phyloP scores from a whole-genome alignment of 2,113 vertebrate species.

The Aphyosemion australe region DNA sequence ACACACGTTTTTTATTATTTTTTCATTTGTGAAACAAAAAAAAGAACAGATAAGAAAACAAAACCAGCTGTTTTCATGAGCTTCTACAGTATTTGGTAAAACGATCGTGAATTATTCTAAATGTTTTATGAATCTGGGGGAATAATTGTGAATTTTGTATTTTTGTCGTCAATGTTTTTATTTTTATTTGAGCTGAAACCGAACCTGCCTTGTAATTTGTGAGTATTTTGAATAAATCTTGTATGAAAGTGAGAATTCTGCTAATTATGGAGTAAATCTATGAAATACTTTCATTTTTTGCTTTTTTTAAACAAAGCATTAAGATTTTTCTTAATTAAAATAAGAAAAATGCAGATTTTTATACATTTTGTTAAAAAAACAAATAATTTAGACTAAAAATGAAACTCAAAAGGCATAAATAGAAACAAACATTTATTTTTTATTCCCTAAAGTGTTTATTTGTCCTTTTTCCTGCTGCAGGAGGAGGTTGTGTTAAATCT shows the following conservation, averaged over 20 bases:
- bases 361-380: no score
- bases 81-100: slow-evolving; percentile 74
- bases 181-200: slow-evolving; percentile 60
- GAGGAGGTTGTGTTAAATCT: slow-evolving; percentile 46
- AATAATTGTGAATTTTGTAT: slow-evolving; percentile 73
- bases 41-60: no score
- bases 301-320: no score
- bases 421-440: no score
- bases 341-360: no score
- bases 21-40: slow-evolving; percentile 59
- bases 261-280: neutral
- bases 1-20: slow-evolving; percentile 34
- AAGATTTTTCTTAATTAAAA: no score
- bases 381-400: no score
- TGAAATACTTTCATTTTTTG: no score
- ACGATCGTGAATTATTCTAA: slow-evolving; percentile 65
- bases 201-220: slow-evolving; percentile 80
- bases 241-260: slow-evolving; percentile 64
- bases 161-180: slow-evolving; percentile 61
- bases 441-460: neutral
- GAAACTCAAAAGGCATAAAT: neutral
- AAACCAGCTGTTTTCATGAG: slow-evolving; percentile 53
- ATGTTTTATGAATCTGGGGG: slow-evolving; percentile 74
- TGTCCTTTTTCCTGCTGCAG: neutral
- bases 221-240: slow-evolving; percentile 78